Conservation (phyloP, 2,797 vertebrate species). For the Danionella dracula region DNA sequence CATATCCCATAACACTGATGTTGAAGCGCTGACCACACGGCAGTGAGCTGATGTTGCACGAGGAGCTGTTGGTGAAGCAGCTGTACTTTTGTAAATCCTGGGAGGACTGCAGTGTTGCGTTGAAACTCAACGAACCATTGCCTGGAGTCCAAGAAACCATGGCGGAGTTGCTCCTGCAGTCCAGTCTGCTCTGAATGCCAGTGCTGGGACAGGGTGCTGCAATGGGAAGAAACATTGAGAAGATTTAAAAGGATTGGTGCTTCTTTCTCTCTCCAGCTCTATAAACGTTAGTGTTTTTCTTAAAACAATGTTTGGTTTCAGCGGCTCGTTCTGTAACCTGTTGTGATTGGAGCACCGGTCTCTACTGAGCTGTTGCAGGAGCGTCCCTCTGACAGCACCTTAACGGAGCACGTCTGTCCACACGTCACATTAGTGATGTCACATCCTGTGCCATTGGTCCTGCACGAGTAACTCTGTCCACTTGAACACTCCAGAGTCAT, state of each 20-base stretch:
- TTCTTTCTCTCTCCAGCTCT: too few species aligned
- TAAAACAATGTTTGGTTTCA: too few species aligned
- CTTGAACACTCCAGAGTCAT: constrained; percentile 21
- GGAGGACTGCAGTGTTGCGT: constrained; percentile 38
- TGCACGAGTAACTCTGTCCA: constrained; percentile 51
- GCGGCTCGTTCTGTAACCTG: too few species aligned
- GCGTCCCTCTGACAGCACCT: constrained; percentile 49
- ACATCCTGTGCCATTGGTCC: constrained; percentile 49
- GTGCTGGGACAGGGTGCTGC: constrained; percentile 64
- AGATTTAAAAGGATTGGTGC: too few species aligned
- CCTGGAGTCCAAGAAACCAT: constrained; percentile 62
- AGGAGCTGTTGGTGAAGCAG: constrained; percentile 51
- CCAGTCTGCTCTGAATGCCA: constrained; percentile 36
- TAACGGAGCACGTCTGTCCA: constrained; percentile 61
- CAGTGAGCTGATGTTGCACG: constrained; percentile 63
- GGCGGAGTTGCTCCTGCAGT: constrained; percentile 56
- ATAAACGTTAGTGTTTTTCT: not conserved
- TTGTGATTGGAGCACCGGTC: constrained; percentile 24
- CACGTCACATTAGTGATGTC: constrained; percentile 56
- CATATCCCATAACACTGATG: constrained; percentile 56
- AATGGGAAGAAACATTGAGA: not conserved
- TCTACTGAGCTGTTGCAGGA: constrained; percentile 56
- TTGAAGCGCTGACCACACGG: constrained; percentile 59
- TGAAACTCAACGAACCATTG: constrained; percentile 56
- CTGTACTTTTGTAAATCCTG: not conserved